Evolutionary conservation across 1,140 invertebrate species (phyloP).

Genomic region (Varroa destructor): DNA sequence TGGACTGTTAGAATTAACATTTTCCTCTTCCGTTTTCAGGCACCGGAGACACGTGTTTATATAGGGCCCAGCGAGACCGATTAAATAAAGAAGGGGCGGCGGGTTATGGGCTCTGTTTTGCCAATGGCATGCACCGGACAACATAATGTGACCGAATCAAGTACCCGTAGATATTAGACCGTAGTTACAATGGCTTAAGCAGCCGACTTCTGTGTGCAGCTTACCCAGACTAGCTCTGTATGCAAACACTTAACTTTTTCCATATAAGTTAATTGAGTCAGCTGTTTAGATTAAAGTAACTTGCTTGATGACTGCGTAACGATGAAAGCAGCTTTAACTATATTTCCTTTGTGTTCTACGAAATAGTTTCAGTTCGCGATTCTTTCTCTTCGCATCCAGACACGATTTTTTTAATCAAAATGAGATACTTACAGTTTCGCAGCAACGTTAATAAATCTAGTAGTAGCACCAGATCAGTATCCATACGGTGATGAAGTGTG

Average conservation of each 20-base stretch:
- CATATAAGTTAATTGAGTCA: too few relatives aligned
- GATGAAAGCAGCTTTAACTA: neutral
- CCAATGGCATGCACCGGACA: too few relatives aligned
- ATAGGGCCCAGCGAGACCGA: too few relatives aligned
- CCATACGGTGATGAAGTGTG: neutral
- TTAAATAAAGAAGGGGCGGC: too few relatives aligned
- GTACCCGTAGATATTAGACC: neutral
- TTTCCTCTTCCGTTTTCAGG: too few relatives aligned
- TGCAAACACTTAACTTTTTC: too few relatives aligned
- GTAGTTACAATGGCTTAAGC: neutral
- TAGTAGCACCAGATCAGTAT: constrained; percentile 5
- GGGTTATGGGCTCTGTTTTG: too few relatives aligned
- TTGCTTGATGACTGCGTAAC: neutral
- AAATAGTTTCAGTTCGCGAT: neutral
- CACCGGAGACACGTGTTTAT: too few relatives aligned
- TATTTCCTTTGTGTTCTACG: neutral
- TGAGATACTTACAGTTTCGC: constrained; percentile 8
- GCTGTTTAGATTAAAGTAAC: neutral
- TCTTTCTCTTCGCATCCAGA: neutral
- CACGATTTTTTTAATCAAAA: neutral
- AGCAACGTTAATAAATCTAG: constrained; percentile 10
- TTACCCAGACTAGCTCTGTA: neutral
- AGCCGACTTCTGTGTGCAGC: neutral
- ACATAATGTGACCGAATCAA: neutral
- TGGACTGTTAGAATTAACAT: too few relatives aligned